These are phyloP conservation scores for Cepaea hortensis DNA, from an alignment of 2,888 invertebrate species.

Conservation along the genomic window DNA sequence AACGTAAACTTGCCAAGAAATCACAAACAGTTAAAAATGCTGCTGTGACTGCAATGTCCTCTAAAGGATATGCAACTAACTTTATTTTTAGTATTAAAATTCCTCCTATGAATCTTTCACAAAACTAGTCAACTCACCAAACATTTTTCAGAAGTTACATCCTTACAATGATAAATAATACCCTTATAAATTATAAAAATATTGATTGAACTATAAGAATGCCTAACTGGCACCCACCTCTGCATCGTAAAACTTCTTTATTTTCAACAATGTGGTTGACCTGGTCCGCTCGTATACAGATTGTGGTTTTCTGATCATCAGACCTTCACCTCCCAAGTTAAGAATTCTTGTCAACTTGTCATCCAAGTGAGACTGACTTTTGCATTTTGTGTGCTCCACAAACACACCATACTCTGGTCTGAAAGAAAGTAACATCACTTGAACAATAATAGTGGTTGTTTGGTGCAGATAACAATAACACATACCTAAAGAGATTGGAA, in stretches of 20 bases:
- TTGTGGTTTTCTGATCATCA: slow-evolving; percentile 73
- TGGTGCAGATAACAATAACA: background rate
- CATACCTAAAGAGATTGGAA: background rate
- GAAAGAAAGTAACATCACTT: slow-evolving; percentile 21
- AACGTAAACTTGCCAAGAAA: too few species aligned
- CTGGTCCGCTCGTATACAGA: slow-evolving; percentile 69
- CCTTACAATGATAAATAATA: too few species aligned
- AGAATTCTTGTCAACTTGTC: slow-evolving; percentile 68
- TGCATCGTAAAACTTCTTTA: slow-evolving; percentile 74
- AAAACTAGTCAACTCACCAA: too few species aligned
- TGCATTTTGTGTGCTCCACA: slow-evolving; percentile 68
- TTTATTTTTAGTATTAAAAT: too few species aligned
- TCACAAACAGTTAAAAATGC: too few species aligned
- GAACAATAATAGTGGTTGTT: background rate
- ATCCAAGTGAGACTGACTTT: slow-evolving; percentile 64
- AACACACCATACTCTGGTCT: slow-evolving; percentile 67
- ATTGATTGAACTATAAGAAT: background rate
- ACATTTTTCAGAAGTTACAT: too few species aligned
- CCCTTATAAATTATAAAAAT: too few species aligned
- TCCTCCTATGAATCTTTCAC: too few species aligned
- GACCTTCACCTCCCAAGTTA: slow-evolving; percentile 71
- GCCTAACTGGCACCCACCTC: slow-evolving; percentile 60
- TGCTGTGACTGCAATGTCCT: too few species aligned
- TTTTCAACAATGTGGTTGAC: slow-evolving; percentile 70
- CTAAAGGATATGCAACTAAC: too few species aligned